These are phyloP conservation scores for Plemyria rubiginata DNA, from an alignment of 2,888 invertebrate species.

Conservation along the genomic window DNA sequence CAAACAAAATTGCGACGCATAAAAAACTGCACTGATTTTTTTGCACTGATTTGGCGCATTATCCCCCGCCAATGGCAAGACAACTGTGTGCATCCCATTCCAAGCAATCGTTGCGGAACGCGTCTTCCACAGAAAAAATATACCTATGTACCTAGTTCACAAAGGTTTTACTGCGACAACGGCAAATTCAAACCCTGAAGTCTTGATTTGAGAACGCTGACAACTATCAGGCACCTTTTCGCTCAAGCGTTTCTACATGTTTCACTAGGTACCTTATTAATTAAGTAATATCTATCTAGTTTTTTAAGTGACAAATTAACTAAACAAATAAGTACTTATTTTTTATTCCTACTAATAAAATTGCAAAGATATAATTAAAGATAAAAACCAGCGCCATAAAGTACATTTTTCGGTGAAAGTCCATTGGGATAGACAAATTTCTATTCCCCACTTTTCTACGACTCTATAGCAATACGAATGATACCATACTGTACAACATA, in stretches of 20 bases:
- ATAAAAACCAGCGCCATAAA: not conserved
- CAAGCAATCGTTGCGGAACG: conserved; percentile 22
- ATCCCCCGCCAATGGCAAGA: conserved; percentile 13
- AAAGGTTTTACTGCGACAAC: not conserved
- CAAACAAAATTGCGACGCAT: too few species aligned
- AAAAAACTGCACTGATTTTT: not conserved
- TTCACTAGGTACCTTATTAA: too few species aligned
- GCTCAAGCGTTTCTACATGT: too few species aligned
- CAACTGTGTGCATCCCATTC: conserved; percentile 22
- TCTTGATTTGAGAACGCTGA: not conserved
- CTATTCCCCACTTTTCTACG: conserved; percentile 12
- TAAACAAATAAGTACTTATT: too few species aligned
- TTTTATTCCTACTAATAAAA: too few species aligned
- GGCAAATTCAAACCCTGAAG: not conserved
- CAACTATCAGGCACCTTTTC: too few species aligned
- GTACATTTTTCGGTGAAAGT: conserved; percentile 2
- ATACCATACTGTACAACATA: conserved; percentile 57
- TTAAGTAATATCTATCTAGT: too few species aligned
- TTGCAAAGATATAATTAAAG: not conserved
- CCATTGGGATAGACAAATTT: conserved; percentile 46
- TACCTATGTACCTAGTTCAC: not conserved
- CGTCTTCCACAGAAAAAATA: conserved; percentile 6
- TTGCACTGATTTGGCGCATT: conserved; percentile 6
- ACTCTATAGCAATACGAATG: conserved; percentile 51
- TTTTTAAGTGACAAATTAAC: too few species aligned